Evolutionary conservation across 2,113 vertebrate species (phyloP).

Genomic region (Acrocephalus arundinaceus): DNA sequence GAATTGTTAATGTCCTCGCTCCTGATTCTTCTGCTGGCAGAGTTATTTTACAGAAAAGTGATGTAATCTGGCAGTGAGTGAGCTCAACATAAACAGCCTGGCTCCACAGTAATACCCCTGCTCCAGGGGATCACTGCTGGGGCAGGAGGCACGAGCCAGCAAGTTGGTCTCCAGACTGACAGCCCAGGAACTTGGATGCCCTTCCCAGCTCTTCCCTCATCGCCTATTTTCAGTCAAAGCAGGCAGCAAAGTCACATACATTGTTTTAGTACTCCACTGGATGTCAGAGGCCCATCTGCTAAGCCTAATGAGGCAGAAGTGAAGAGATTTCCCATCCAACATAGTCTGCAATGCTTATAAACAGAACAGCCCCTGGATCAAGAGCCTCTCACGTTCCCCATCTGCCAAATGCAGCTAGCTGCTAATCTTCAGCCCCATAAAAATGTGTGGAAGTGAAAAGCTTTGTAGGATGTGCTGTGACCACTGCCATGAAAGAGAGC

Average conservation of each 20-base stretch:
- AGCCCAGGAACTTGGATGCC: neutral
- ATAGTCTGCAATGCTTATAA: neutral
- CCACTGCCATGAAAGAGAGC: neutral
- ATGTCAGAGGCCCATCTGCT: neutral
- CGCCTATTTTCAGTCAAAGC: neutral
- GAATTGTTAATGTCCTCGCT: neutral
- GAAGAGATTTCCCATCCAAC: neutral
- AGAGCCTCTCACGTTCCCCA: neutral
- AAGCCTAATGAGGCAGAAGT: neutral
- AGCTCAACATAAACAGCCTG: neutral
- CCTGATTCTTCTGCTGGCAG: neutral
- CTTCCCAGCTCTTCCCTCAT: neutral
- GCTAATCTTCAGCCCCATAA: neutral
- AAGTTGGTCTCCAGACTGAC: neutral
- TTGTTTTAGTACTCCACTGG: neutral
- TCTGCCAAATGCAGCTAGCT: neutral
- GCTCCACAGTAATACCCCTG: neutral
- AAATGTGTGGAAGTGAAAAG: neutral
- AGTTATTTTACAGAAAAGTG: neutral
- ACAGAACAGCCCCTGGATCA: neutral
- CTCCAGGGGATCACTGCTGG: neutral
- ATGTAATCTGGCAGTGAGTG: neutral
- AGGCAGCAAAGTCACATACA: neutral
- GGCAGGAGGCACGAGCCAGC: neutral
- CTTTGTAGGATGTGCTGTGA: neutral